phyloP scores from a whole-genome alignment of 2,797 vertebrate species.

The Propithecus perrieri region DNA sequence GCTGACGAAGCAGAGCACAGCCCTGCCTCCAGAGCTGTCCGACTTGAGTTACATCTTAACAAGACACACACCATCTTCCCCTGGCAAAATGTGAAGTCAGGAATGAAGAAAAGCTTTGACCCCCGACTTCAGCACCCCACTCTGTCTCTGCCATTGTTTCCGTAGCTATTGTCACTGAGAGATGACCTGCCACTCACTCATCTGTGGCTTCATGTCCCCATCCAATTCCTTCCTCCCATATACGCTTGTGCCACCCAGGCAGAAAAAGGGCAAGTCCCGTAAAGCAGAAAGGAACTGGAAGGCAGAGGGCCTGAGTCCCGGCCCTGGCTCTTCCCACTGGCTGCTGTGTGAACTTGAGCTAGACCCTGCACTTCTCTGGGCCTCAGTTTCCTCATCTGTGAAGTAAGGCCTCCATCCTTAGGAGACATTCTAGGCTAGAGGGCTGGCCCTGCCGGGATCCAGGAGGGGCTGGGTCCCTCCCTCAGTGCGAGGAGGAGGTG shows the following conservation, averaged over 20 bases:
- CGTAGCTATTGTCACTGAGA: constrained; percentile 59
- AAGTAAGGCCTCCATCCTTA: not conserved
- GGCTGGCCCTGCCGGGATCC: not conserved
- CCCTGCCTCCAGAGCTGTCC: not conserved
- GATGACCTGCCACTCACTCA: constrained; percentile 36
- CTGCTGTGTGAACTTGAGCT: not conserved
- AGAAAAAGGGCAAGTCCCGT: not conserved
- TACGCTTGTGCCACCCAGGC: fast-evolving
- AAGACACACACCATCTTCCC: not conserved
- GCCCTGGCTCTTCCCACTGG: not conserved
- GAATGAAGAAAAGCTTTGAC: constrained; percentile 41
- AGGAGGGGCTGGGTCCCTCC: fast-evolving
- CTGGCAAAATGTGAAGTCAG: constrained; percentile 14
- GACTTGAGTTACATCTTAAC: constrained; percentile 22
- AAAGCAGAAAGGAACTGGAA: not conserved
- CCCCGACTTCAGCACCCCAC: not conserved
- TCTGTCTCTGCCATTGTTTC: constrained; percentile 65
- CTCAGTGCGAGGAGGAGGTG: not conserved
- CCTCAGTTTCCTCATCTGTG: not conserved
- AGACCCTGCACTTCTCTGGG: not conserved
- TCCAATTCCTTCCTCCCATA: not conserved
- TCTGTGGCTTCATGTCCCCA: not conserved
- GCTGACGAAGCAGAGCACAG: not conserved
- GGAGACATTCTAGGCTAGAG: not conserved
- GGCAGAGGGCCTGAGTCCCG: not conserved